A percentile compares a stretch with the other conserved stretches of the same genome.
Conservation (phyloP, 2,113 vertebrate species). For the Myanophis thanlyinensis region DNA sequence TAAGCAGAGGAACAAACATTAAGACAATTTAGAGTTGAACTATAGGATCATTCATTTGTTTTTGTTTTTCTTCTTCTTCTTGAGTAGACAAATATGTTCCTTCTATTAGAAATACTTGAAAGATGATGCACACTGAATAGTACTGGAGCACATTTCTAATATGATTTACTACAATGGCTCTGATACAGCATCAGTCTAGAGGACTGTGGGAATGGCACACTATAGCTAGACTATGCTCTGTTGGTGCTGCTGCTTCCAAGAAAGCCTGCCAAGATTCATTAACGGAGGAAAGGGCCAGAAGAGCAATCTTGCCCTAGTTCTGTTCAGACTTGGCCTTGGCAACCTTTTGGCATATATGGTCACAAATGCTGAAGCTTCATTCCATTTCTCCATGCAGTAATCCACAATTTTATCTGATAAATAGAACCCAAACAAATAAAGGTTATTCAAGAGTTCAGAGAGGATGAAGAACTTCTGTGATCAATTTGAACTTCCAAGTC, state of each 20-base stretch:
- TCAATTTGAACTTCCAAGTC: constrained; percentile 21
- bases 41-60: neutral
- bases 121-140: neutral
- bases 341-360: neutral
- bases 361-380: neutral
- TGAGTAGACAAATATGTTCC: neutral
- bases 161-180: neutral
- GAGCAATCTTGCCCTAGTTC: neutral
- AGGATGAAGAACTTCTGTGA: neutral
- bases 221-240: neutral
- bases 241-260: neutral
- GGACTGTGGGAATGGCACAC: neutral
- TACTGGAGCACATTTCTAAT: neutral
- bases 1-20: neutral
- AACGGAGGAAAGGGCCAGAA: neutral
- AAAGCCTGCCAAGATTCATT: neutral
- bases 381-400: neutral
- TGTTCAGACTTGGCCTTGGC: neutral
- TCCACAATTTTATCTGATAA: neutral
- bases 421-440: neutral
- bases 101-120: neutral
- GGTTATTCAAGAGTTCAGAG: neutral
- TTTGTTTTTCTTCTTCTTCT: neutral
- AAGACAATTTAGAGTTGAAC: neutral
- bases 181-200: neutral